Evolutionary conservation across 2,888 invertebrate species (phyloP).

Genomic region (Nemapogon koenigi): DNA sequence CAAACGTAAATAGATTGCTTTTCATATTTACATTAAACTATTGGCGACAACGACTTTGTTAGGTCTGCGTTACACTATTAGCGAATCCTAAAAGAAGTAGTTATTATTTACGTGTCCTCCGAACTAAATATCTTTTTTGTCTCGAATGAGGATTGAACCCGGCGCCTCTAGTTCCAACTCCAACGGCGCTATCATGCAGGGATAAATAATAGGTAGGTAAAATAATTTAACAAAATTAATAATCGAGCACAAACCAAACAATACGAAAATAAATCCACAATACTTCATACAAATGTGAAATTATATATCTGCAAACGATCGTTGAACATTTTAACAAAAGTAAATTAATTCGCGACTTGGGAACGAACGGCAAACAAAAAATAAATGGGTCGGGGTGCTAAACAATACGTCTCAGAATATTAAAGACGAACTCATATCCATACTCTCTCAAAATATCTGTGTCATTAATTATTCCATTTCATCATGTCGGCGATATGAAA

Average conservation of each 20-base stretch:
- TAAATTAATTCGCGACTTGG: slow-evolving; percentile 43
- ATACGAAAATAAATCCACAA: slow-evolving; percentile 11
- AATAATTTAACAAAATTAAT: too few species aligned
- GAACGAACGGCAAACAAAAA: slow-evolving; percentile 33
- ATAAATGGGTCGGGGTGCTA: slow-evolving; percentile 27
- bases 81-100: too few species aligned
- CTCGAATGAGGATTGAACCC: too few species aligned
- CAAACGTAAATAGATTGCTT: slow-evolving; percentile 17
- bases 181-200: too few species aligned
- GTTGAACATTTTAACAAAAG: slow-evolving; percentile 32
- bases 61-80: too few species aligned
- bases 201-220: too few species aligned
- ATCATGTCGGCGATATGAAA: slow-evolving; percentile 30
- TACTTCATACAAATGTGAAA: slow-evolving; percentile 16
- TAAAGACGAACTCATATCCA: slow-evolving; percentile 35
- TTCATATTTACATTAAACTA: too few species aligned
- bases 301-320: slow-evolving; percentile 40
- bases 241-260: too few species aligned
- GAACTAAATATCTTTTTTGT: too few species aligned
- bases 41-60: too few species aligned
- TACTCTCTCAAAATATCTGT: slow-evolving; percentile 21
- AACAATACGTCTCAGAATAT: slow-evolving; percentile 35
- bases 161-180: too few species aligned
- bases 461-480: slow-evolving; percentile 47
- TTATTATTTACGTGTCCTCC: too few species aligned